A percentile compares a stretch with the other conserved stretches of the same genome.
These are phyloP conservation scores for Cynaeus angustus DNA, from an alignment of 2,888 invertebrate species.

Conservation along the genomic window DNA sequence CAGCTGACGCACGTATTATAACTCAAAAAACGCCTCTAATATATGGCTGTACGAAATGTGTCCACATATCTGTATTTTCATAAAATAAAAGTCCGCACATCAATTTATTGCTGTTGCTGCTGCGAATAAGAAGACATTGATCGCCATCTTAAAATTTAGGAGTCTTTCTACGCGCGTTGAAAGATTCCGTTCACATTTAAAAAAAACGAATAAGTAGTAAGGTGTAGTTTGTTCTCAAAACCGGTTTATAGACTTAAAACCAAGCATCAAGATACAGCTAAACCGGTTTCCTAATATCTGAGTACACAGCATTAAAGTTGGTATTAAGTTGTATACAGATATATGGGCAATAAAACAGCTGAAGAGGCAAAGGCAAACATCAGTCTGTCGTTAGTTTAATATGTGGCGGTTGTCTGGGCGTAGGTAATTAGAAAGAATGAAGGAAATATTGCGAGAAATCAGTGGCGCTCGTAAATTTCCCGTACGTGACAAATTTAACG, in stretches of 20 bases:
- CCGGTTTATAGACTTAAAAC: no score
- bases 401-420: slow-evolving; percentile 6
- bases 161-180: no score
- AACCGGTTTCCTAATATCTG: no score
- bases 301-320: no score
- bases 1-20: slow-evolving; percentile 64
- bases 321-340: no score
- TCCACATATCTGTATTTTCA: slow-evolving; percentile 66
- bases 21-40: slow-evolving; percentile 65
- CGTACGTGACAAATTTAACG: slow-evolving; percentile 48
- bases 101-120: slow-evolving; percentile 61
- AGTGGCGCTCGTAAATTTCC: slow-evolving; percentile 37
- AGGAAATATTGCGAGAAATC: slow-evolving; percentile 31
- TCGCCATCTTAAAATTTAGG: slow-evolving; percentile 44
- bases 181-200: no score
- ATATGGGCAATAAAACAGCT: not conserved
- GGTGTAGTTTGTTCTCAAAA: no score
- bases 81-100: slow-evolving; percentile 65
- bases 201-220: no score
- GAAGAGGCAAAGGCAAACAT: not conserved
- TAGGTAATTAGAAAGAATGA: slow-evolving; percentile 17
- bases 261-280: no score
- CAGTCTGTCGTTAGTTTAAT: slow-evolving; percentile 7
- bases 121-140: slow-evolving; percentile 53
- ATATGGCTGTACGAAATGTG: slow-evolving; percentile 63